Evolutionary conservation across 2,888 invertebrate genomes (phyloP), one percentile per base, ranked within the genome.

Genomic region (Eudasyphora cyanicolor): DNA sequence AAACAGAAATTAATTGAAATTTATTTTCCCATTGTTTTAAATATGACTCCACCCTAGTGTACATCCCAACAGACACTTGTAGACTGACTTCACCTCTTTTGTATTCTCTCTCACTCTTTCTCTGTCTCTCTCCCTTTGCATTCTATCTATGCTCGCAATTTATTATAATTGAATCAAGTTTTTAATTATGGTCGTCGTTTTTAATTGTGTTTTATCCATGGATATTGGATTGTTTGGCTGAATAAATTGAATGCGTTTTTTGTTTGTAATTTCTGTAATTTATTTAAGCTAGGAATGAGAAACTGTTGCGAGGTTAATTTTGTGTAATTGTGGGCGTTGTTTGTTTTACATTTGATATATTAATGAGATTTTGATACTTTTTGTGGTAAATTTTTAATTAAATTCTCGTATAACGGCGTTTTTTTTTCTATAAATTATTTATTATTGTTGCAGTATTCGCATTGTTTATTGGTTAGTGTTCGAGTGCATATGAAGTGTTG

Each of bases 341-440:
- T 51, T 62, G 6, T 75, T 27, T 32, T 38, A 24, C 51, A 67
- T 75, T 78, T 76, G 80, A 84, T 84, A 78, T 67, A 73, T 78
- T 84, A 84, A 84, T 80, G 77, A 80, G 80, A 80, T 78, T 83
- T 77, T 83, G 62, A 76, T 71, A 80, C 8, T 38, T 76, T 76
- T 35, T 73, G 78, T 73, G 80, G 75, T 84, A 75, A 70, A 84
- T 69, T 78, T 83, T 80, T 83, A 80, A 81, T 84, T 84, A 81
- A 84, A 84, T 75, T 60, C 69, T 73, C 51, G 42, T 60, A 60
- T 29, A 27, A 35, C 14, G 42, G 54, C 49, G 74, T 38, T 62
- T 12, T 21, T 42, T 0, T 67, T 21, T 14, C n/a, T 17, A 57
- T 57, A 57, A 57, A 57, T 57, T 27, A 57, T 57, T 57, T 64